Percentiles rank a stretch among this genome's conserved stretches.
Conservation (phyloP, 2,113 vertebrate genomes). For the Misgurnus mizolepis region DNA sequence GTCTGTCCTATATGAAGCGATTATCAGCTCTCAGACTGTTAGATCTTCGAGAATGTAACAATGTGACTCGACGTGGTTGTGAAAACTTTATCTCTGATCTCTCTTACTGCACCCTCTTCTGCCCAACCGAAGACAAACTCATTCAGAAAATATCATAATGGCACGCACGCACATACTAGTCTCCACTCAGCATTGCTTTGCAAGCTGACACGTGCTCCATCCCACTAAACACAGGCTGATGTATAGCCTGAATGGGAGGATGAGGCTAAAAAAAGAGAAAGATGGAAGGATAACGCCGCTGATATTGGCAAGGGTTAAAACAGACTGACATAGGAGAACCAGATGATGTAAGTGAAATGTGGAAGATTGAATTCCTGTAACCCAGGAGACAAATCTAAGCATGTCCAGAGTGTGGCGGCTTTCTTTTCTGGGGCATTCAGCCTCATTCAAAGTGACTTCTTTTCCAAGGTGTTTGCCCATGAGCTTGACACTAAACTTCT, state of each 20-base stretch:
- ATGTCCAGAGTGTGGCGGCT: not conserved
- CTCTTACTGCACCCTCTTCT: conserved; percentile 89
- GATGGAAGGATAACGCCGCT: conserved; percentile 21
- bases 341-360: not conserved
- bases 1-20: conserved; percentile 88
- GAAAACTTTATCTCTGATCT: conserved; percentile 96
- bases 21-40: conserved; percentile 86
- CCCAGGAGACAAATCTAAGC: not conserved
- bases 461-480: not conserved
- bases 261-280: conserved; percentile 11
- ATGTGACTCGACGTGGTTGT: conserved; percentile 87
- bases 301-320: conserved; percentile 28
- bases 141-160: conserved; percentile 92
- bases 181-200: conserved; percentile 54
- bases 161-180: conserved; percentile 44
- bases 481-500: conserved; percentile 30
- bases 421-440: conserved; percentile 23
- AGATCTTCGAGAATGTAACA: conserved; percentile 90
- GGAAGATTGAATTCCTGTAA: not conserved
- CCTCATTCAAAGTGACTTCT: conserved; percentile 45
- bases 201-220: conserved; percentile 41
- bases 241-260: conserved; percentile 27
- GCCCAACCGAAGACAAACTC: conserved; percentile 95
- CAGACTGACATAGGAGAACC: conserved; percentile 23
- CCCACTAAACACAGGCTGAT: conserved; percentile 48